Evolutionary conservation across 2,113 vertebrate species (phyloP), one percentile per base, ranked within the genome.

Genomic region (Oxyura jamaicensis): DNA sequence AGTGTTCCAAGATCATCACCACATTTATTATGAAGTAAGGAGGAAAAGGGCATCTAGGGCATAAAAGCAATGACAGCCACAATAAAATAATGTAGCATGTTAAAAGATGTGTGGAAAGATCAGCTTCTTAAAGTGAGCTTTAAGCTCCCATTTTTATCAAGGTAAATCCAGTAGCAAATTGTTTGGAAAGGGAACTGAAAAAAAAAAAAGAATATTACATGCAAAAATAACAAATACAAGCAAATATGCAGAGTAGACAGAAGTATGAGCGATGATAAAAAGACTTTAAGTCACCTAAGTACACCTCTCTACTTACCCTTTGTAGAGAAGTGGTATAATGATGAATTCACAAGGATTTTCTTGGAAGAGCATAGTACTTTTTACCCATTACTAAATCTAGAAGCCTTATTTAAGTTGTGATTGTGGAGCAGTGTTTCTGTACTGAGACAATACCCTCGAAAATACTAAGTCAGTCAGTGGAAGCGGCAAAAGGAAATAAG

Each of bases 291-390:
- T 78, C 92, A 90, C 39, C 39, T 74, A 71, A 92, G 67, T 26
- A 81, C 67, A 97, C 74, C 91, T 94, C 95, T 92, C 79, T 86
- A 71, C 89, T 88, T 83, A 91, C 74, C 82, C 93, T 96, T 78
- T 95, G 88, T 75, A 91, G 95, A 82, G 83, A 88, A 90, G 83
- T 31, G 74, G 58, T 82, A 96, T 41, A 97, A 88, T 50, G 65
- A 94, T 94, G 79, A 2, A 84, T 23, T 94, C 83, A 94, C 88
- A 95, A 94, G 68, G 96, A 76, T 18, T 86, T 94, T 89, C 95
- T 95, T 94, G 96, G 17, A 95, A 93, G 66, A 90, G 88, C 50
- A 85, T 23, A 85, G 69, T 95, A 76, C 85, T 90, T 96, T 91
- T 88, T 86, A 93, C 86, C 86, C 79, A 91, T 66, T 25, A 21